Evolutionary conservation across 2,113 vertebrate species (phyloP), one percentile per base, ranked within the genome.

Genomic region (Antechinus stuartii): DNA sequence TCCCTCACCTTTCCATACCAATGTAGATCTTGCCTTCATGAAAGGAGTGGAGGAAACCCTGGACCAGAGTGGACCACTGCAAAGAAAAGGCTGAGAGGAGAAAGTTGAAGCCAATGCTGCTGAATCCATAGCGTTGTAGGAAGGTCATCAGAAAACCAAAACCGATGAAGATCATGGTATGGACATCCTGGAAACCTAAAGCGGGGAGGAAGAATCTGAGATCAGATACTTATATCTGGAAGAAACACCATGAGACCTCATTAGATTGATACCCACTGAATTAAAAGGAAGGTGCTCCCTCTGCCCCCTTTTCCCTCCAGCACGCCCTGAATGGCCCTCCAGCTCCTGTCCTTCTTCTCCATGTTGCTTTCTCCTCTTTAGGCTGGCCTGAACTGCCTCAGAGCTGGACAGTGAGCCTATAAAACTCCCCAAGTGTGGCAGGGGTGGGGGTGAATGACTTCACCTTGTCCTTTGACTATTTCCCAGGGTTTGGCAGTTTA

Each of bases 81-180:
- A 99, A 97, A 55, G 99, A 89, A 0, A 99, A 99, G 56, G 99
- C 98, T 0, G 98, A 98, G 0, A 99, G 91, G 92, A 99, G 99
- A 98, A 99, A 99, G 98, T 99, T 99, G 98, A 98, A 99, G 95
- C 99, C 99, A 16, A 98, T 96, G 0, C 99, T 99, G 98, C 99
- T 98, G 6, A 98, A 99, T 94, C 99, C 99, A 0, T 99, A 99
- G 0, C 99, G 98, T 97, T 99, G 97, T 24, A 99, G 98, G 98
- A 99, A 99, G 52, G 98, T 99, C 99, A 99, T 98, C 89, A 99
- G 98, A 94, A 99, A 99, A 56, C 99, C 99, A 0, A 99, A 99
- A 55, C 99, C 99, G 0, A 99, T 98, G 95, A 99, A 99, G 97
- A 99, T 98, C 98, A 99, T 99, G 97, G 99, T 97, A 0, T 99